Evolutionary conservation across 2,113 vertebrate species (phyloP).

Genomic region (Numenius arquata): DNA sequence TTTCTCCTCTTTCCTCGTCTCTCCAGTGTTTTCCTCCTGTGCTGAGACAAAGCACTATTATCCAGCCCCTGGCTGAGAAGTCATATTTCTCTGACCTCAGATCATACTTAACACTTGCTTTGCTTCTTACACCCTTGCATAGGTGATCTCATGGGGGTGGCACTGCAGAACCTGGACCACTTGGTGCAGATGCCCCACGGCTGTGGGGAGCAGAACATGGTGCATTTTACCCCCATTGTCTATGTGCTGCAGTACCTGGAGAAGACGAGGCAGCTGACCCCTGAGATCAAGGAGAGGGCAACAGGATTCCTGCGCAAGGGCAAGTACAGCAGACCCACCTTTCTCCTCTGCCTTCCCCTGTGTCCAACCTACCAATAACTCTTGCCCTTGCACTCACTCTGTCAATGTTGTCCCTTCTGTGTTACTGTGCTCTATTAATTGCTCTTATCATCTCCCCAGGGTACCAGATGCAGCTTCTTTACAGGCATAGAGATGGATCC

Average conservation of each 20-base stretch:
- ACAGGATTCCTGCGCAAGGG: conserved; percentile 72
- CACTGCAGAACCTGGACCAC: conserved; percentile 76
- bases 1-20: neutral
- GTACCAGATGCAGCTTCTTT: conserved; percentile 84
- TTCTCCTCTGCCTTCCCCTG: neutral
- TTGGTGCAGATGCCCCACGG: conserved; percentile 78
- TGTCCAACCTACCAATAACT: neutral
- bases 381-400: neutral
- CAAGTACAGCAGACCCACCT: conserved; percentile 30
- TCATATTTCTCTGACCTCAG: no score
- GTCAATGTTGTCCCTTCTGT: neutral
- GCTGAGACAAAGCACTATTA: neutral
- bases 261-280: conserved; percentile 75
- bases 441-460: conserved; percentile 60
- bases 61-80: neutral
- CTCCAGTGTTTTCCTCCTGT: neutral
- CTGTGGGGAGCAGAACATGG: conserved; percentile 90
- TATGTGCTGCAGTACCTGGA: conserved; percentile 83
- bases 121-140: neutral
- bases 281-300: conserved; percentile 68
- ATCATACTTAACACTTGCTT: neutral
- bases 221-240: conserved; percentile 83
- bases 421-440: neutral
- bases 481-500: conserved; percentile 83
- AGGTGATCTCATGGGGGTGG: conserved; percentile 82